Evolutionary conservation across 2,888 invertebrate genomes (phyloP), one percentile per base, ranked within the genome.

Genomic region (Lasioglossum villosulum): DNA sequence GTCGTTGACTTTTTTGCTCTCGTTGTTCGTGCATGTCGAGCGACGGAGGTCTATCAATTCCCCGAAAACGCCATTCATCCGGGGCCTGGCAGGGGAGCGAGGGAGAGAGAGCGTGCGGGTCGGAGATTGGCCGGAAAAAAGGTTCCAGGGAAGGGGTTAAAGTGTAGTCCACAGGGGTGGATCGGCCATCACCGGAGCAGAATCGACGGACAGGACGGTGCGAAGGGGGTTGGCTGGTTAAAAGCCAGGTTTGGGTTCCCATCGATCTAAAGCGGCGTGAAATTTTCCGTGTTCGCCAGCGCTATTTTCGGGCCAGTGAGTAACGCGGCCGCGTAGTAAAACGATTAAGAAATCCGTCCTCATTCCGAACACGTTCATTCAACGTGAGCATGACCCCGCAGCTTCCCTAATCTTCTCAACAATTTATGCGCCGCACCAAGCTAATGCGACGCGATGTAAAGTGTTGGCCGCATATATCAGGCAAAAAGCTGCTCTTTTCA

Each of bases 1-100:
- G 56, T 80, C 68, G 52, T 30, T 3, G 39, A 4, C 14, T 2
- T 59, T 78, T 89, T 83, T 80, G 23, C 4, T 37, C 66, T 34
- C 23, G 37, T 68, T 86, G 86, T 89, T 83, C 80, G 75, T 84
- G 82, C 74, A 78, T 81, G 78, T 84, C 89, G 86, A 81, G 73
- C 77, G 68, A 59, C 84, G 71, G 74, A 80, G 90, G 91, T 90
- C 89, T 88, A 86, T 90, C 91, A 90, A 89, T 89, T 89, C 88
- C 80, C 83, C 82, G 70, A 52, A 83, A 90, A 88, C 87, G 91
- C 88, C 82, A 84, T 90, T 87, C 87, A 87, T 76, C 82, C 82
- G 82, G 63, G 78, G 82, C 75, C 80, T 83, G 78, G 87, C 82
- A 10, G 23, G 52, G 8, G 3, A 23, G 52, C 23, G 23, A 23